A percentile compares a stretch with the other conserved stretches of the same genome.
These are phyloP conservation scores for Leucozona laternaria DNA, from an alignment of 2,888 invertebrate species.

Conservation along the genomic window DNA sequence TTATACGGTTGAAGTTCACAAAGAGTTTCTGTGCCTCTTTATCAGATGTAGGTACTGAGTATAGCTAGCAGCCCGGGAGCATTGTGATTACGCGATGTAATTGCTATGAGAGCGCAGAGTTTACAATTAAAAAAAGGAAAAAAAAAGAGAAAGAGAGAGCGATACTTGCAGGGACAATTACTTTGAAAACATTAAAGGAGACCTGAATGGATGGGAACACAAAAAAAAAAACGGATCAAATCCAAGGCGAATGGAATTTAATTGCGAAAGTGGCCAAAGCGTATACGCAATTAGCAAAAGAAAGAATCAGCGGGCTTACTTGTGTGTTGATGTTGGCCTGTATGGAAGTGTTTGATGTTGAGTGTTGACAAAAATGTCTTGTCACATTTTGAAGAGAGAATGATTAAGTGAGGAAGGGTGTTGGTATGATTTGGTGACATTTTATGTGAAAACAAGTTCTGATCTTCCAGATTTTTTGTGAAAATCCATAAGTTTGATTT, in stretches of 20 bases:
- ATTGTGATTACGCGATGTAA: conserved; percentile 70
- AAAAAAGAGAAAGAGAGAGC: conserved; percentile 22
- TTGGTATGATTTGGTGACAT: conserved; percentile 3
- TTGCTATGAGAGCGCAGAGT: conserved; percentile 61
- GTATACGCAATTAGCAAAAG: conserved; percentile 61
- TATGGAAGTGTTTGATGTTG: conserved; percentile 11
- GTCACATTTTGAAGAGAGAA: conserved; percentile 4
- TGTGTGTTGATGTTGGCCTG: neutral
- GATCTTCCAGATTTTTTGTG: neutral
- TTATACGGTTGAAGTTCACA: conserved; percentile 21
- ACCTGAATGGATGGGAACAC: neutral
- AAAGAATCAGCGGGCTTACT: conserved; percentile 15
- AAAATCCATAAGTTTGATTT: neutral
- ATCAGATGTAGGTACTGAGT: conserved; percentile 19
- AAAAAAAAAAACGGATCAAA: conserved; percentile 12
- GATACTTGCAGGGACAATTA: conserved; percentile 50
- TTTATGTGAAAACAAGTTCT: neutral
- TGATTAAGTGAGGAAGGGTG: neutral
- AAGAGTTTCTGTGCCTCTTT: conserved; percentile 9
- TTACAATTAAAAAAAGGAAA: conserved; percentile 51
- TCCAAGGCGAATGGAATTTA: conserved; percentile 60
- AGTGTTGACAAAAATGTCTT: conserved; percentile 38
- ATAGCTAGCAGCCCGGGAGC: conserved; percentile 32
- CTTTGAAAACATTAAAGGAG: conserved; percentile 24
- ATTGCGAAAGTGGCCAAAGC: conserved; percentile 71